These are phyloP conservation scores for Accipiter cooperii DNA, from an alignment of 2,113 vertebrate species.

Conservation along the genomic window DNA sequence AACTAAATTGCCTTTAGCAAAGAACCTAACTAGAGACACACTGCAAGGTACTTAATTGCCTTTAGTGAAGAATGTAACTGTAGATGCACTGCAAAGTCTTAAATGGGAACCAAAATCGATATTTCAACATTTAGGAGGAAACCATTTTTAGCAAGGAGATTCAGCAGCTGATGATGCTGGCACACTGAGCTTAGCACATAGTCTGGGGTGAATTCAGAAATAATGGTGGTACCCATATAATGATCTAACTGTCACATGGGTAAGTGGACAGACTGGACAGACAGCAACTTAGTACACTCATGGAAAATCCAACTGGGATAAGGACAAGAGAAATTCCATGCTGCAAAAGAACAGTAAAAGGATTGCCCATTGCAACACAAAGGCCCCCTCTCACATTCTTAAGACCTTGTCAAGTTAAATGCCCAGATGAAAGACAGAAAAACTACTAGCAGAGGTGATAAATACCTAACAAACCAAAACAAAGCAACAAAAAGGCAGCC, in stretches of 20 bases:
- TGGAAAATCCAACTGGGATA: not conserved
- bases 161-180: not conserved
- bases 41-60: constrained; percentile 27
- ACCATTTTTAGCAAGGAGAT: not conserved
- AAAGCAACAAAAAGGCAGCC: not conserved
- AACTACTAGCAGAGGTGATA: not conserved
- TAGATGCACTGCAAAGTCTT: constrained; percentile 4
- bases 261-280: not conserved
- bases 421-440: not conserved
- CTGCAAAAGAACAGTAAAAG: not conserved
- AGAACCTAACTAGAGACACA: constrained; percentile 39
- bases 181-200: not conserved
- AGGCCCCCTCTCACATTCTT: not conserved
- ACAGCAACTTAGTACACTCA: not conserved
- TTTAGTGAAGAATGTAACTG: constrained; percentile 29
- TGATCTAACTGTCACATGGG: not conserved
- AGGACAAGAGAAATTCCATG: not conserved
- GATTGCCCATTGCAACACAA: not conserved
- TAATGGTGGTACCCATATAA: not conserved
- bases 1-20: constrained; percentile 51
- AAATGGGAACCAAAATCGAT: constrained; percentile 44
- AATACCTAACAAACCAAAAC: not conserved
- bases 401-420: not conserved
- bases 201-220: not conserved
- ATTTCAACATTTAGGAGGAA: constrained; percentile 34